Conservation (phyloP, 2,113 vertebrate species). For the Gadus macrocephalus region DNA sequence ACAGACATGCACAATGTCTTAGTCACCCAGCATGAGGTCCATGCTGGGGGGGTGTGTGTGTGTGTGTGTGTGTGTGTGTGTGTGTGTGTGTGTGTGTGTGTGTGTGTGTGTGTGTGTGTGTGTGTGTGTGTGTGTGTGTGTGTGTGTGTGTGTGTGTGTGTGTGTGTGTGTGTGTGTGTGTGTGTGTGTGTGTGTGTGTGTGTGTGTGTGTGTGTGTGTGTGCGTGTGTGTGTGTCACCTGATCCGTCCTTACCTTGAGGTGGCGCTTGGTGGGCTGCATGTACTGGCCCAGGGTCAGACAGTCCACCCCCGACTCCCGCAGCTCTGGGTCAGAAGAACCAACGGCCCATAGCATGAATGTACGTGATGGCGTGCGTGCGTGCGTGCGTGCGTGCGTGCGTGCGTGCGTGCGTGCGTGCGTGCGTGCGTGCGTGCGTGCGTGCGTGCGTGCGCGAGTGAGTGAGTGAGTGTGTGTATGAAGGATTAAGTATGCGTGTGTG, state of each 20-base stretch:
- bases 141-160: not conserved
- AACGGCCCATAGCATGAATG: not conserved
- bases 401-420: not conserved
- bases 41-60: not conserved
- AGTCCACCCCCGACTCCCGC: conserved; percentile 86
- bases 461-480: not conserved
- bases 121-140: not conserved
- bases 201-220: not conserved
- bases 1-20: too few species aligned
- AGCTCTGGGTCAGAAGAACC: conserved; percentile 71
- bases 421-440: not conserved
- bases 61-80: not conserved
- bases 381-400: too few species aligned
- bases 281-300: conserved; percentile 94
- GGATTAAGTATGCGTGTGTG: not conserved
- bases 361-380: not conserved
- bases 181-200: not conserved
- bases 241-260: conserved; percentile 76
- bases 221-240: too few species aligned
- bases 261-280: conserved; percentile 98
- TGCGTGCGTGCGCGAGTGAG: not conserved
- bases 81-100: not conserved
- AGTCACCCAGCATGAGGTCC: too few species aligned
- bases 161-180: not conserved
- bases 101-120: not conserved